Conservation (phyloP, 2,113 vertebrate species). For the Jacana jacana region DNA sequence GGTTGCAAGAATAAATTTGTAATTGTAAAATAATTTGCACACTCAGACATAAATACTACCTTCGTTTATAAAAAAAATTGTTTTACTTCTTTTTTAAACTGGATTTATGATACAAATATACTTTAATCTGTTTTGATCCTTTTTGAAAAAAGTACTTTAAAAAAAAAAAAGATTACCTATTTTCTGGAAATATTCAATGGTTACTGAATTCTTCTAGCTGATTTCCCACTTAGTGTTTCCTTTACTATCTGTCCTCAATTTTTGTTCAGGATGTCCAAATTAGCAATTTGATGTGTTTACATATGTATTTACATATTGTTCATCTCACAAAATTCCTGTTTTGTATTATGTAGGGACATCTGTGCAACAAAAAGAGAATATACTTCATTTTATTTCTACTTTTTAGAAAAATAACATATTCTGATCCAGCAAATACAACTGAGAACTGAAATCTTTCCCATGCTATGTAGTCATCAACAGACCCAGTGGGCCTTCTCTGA, state of each 20-base stretch:
- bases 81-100: background rate
- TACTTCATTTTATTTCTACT: background rate
- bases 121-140: background rate
- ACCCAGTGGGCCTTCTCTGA: background rate
- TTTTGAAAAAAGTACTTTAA: background rate
- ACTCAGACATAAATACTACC: background rate
- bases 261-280: background rate
- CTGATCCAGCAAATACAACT: background rate
- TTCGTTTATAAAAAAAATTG: background rate
- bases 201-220: background rate
- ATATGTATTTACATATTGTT: background rate
- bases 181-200: background rate
- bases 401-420: background rate
- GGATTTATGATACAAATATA: background rate
- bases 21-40: background rate
- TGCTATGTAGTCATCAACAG: background rate
- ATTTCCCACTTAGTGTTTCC: background rate
- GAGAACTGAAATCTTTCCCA: background rate
- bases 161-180: background rate
- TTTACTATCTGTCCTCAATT: background rate
- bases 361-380: background rate
- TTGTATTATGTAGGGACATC: background rate
- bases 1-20: background rate
- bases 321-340: background rate
- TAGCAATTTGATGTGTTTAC: background rate